Conservation (phyloP, 1,140 invertebrate genomes). For the Teleogryllus occipitalis region DNA sequence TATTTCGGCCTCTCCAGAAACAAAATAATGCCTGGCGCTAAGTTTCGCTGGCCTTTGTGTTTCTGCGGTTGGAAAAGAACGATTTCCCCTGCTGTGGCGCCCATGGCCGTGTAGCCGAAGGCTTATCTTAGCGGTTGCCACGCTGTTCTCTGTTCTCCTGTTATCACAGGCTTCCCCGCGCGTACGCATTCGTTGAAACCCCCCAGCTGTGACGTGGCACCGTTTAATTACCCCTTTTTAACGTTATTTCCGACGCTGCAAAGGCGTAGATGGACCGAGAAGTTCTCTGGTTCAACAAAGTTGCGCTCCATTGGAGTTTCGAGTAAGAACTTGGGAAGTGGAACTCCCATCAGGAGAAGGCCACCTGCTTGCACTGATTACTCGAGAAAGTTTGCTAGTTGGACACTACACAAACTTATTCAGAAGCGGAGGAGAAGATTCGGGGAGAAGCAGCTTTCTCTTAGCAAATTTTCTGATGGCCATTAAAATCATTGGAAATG, state of each 20-base stretch:
- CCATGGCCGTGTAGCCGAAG: too few relatives aligned
- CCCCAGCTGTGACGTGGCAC: background rate
- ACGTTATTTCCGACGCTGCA: background rate
- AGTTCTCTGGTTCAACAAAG: background rate
- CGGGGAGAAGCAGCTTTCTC: too few relatives aligned
- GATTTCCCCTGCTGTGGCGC: too few relatives aligned
- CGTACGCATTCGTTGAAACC: background rate
- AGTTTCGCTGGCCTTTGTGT: too few relatives aligned
- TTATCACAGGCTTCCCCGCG: background rate
- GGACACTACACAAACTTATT: background rate
- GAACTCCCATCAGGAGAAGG: background rate
- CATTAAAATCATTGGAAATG: too few relatives aligned
- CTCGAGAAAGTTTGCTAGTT: background rate
- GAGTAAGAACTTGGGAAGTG: background rate
- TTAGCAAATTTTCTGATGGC: too few relatives aligned
- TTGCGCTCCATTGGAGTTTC: background rate
- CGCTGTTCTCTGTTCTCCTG: background rate
- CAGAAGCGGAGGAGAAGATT: background rate
- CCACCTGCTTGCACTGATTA: background rate
- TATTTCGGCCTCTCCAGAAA: too few relatives aligned
- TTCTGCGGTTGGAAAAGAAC: too few relatives aligned
- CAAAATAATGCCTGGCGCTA: too few relatives aligned
- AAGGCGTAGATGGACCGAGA: constrained; percentile 3
- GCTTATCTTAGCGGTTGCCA: too few relatives aligned
- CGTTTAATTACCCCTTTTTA: constrained; percentile 1